These are phyloP conservation scores for Drosophila tani DNA, from an alignment of 1,140 invertebrate genomes.

Conservation along the genomic window DNA sequence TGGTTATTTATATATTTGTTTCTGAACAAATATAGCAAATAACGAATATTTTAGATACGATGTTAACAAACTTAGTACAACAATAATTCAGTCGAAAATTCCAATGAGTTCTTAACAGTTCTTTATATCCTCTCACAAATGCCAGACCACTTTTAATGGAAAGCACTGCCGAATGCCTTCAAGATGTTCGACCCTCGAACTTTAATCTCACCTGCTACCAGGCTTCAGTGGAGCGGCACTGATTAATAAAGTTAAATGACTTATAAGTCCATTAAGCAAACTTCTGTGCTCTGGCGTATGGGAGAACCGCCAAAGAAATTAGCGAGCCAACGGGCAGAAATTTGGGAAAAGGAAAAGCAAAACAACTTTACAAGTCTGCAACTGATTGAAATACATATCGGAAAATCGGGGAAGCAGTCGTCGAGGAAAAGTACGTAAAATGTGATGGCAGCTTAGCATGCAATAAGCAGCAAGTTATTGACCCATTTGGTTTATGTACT, in stretches of 20 bases:
- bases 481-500: constrained; percentile 78
- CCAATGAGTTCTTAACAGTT: background rate
- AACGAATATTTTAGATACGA: no score
- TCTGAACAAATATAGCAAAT: no score
- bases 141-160: constrained; percentile 7
- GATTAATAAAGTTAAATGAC: constrained; percentile 78
- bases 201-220: constrained; percentile 5
- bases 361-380: constrained; percentile 58
- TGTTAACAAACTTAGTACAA: no score
- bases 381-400: constrained; percentile 69
- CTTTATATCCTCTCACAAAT: background rate
- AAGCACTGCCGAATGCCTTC: constrained; percentile 4
- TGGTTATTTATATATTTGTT: no score
- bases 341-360: constrained; percentile 1
- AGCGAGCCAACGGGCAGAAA: constrained; percentile 44
- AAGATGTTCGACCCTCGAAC: constrained; percentile 18
- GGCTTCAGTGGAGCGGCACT: constrained; percentile 63
- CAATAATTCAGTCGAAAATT: no score
- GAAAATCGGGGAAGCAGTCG: constrained; percentile 19
- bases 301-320: constrained; percentile 72
- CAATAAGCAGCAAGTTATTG: constrained; percentile 79
- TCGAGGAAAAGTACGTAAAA: constrained; percentile 47
- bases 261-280: constrained; percentile 77
- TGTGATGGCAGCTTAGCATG: constrained; percentile 73
- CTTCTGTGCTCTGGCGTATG: constrained; percentile 69